Evolutionary conservation across 2,797 vertebrate species (phyloP).

Genomic region (Podargus strigoides): DNA sequence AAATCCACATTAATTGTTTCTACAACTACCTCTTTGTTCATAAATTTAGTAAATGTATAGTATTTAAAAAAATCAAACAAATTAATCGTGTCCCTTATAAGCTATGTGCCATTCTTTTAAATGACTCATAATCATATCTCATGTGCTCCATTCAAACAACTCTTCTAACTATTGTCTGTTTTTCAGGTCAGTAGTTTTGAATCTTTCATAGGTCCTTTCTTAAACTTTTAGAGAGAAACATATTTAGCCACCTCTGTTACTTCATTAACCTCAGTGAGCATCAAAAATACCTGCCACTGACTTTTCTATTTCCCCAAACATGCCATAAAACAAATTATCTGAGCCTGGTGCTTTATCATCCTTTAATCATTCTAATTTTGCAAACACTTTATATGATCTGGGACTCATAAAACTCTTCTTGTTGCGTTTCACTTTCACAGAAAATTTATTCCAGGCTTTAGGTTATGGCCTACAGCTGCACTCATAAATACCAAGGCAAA

Average conservation of each 20-base stretch:
- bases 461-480: slow-evolving; percentile 60
- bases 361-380: slow-evolving; percentile 56
- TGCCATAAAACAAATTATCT: slow-evolving; percentile 9
- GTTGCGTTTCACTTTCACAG: slow-evolving; percentile 52
- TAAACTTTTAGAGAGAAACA: neutral
- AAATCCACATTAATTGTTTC: slow-evolving; percentile 3
- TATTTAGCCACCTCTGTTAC: neutral
- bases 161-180: neutral
- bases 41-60: neutral
- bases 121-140: neutral
- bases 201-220: neutral
- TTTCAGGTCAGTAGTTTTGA: neutral
- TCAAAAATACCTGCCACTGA: neutral
- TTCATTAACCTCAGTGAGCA: neutral
- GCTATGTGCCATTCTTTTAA: neutral
- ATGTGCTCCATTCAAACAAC: neutral
- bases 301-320: neutral
- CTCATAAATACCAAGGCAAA: slow-evolving; percentile 58
- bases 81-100: neutral
- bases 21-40: neutral
- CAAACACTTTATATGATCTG: slow-evolving; percentile 47
- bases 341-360: slow-evolving; percentile 20
- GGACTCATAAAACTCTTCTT: slow-evolving; percentile 49
- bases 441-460: slow-evolving; percentile 61
- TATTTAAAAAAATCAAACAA: neutral